Evolutionary conservation across 2,113 vertebrate species (phyloP).

Genomic region (Gavia stellata): DNA sequence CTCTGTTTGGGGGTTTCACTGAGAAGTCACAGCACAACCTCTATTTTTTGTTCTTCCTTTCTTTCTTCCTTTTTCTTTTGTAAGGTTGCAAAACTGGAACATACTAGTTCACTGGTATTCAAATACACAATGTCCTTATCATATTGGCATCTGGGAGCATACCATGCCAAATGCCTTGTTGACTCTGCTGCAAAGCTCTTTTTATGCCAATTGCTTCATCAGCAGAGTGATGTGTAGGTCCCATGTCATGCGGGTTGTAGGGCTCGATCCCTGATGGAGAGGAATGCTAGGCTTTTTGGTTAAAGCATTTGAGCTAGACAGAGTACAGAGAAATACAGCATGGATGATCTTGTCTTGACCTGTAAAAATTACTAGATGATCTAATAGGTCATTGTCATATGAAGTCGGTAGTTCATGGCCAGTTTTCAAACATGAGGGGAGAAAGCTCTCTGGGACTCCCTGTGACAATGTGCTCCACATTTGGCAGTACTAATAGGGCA

Average conservation of each 20-base stretch:
- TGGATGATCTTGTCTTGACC: not conserved
- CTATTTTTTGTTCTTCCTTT: not conserved
- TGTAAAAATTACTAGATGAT: not conserved
- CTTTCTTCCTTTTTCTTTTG: not conserved
- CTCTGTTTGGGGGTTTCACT: not conserved
- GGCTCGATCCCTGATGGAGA: not conserved
- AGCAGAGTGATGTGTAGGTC: not conserved
- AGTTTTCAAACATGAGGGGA: not conserved
- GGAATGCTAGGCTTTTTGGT: not conserved
- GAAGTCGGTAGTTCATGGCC: not conserved
- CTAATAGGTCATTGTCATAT: constrained; percentile 23
- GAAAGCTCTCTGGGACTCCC: not conserved
- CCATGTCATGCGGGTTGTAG: not conserved
- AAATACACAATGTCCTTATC: constrained; percentile 54
- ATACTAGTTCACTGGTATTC: not conserved
- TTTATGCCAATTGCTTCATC: not conserved
- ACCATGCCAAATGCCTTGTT: constrained; percentile 14
- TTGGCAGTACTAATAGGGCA: not conserved
- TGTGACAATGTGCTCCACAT: not conserved
- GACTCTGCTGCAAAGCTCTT: constrained; percentile 21
- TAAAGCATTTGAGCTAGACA: not conserved
- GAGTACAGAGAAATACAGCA: not conserved
- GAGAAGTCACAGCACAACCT: not conserved
- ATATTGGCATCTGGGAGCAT: constrained; percentile 2
- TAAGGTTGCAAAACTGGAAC: constrained; percentile 1